Evolutionary conservation across 2,113 vertebrate species (phyloP), one percentile per base, ranked within the genome.

Genomic region (Callocephalon fimbriatum): DNA sequence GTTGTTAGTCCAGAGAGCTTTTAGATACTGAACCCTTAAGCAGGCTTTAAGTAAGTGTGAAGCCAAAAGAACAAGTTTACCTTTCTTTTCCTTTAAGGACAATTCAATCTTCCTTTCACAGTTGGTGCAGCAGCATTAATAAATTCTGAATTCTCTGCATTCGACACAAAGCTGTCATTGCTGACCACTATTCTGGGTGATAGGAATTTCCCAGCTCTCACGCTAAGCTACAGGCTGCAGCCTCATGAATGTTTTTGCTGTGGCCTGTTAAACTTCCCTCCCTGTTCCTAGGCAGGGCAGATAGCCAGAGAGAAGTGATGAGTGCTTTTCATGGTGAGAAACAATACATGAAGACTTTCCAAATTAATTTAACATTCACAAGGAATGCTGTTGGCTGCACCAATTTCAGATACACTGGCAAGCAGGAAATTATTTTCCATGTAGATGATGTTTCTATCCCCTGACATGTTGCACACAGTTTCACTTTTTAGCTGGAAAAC

Each of bases 331-430:
- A 95, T 58, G 62, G 58, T 84, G 92, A 93, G 90, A 91, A 97
- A 96, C 97, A 96, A 97, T 97, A 94, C 61, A 96, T 78, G 95
- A 97, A 95, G 92, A 97, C 97, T 95, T 96, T 96, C 95, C 97
- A 98, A 97, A 98, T 97, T 97, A 97, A 97, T 98, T 97, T 97
- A 97, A 97, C 97, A 96, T 97, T 98, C 54, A 4, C 79, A 92
- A 97, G 90, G 92, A 98, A 95, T 95, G 78, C 79, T 96, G 94
- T 88, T 90, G 95, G 95, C 95, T 94, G 79, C 95, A 97, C 98
- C 95, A 97, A 86, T 97, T 97, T 97, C 81, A 98, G 95, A 96
- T 90, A 96, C 1, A 7, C 86, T 98, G 91, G 85, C 96, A 97
- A 97, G 97, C 35, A 95, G 97, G 97, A 97, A 97, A 97, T 98